Evolutionary conservation across 2,113 vertebrate genomes (phyloP), one percentile per base, ranked within the genome.

Genomic region (Canis aureus): DNA sequence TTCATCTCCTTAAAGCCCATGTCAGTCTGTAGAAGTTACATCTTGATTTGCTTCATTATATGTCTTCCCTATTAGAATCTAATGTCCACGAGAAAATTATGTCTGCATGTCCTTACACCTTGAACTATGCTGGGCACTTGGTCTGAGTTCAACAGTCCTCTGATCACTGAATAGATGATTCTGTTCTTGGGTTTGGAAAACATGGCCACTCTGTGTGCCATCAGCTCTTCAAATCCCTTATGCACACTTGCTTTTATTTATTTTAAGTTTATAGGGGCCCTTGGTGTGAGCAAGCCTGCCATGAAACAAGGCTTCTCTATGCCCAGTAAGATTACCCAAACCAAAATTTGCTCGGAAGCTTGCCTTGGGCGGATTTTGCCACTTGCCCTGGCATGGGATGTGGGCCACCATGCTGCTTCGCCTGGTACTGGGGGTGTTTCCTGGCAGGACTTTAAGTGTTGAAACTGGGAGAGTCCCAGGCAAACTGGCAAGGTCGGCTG

Each of bases 21-120:
- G 12, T 17, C 29, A 23, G 1, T 62, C 23, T 12, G 32, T 17
- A 83, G 76, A 23, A 53, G 81, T 93, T 79, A 43, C 5, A 1
- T 16, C 23, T 32, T 3, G 1, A 2, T 49, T 62, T 35, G 81
- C 32, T 81, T 76, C 29, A 43, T 69, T 91, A 59, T 35, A 23
- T 8, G 17, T 78, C 55, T 87, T 81, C 11, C 20, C 17, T n/a
- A 0, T 35, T n/a, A 29, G 59, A 86, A 17, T 29, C 19, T 20
- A 76, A 66, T 22, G 81, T 89, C n/a, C 19, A 10, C 0, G 0
- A 71, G 83, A 35, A 84, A 60, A 16, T n/a, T 15, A 11, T 2
- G 78, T 67, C 53, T 27, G 4, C 0, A 0, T 74, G 86, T 49
- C 57, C 49, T 55, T 0, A 0, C 12, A 11, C 9, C 0, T 5